A percentile compares a stretch with the other conserved stretches of the same genome.
phyloP scores from a whole-genome alignment of 2,113 vertebrate genomes.

The Eudyptes chrysolophus region DNA sequence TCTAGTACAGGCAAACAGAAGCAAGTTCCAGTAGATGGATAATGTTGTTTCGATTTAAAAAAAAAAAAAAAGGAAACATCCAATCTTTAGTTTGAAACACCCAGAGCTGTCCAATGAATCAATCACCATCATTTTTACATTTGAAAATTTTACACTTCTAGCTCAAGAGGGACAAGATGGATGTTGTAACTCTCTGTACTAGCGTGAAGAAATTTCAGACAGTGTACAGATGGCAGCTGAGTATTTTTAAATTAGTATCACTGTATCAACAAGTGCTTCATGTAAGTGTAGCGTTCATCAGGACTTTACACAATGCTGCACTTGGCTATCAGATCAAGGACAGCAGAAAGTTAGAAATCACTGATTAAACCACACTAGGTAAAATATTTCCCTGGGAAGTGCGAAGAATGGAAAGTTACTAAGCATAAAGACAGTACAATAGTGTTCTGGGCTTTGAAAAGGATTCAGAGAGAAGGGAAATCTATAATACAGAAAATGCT shows the following conservation, averaged over 20 bases:
- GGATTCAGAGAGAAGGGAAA: background rate
- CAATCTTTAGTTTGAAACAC: background rate
- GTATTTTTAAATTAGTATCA: background rate
- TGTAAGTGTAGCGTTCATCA: accelerated
- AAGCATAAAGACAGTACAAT: background rate
- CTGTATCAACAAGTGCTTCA: background rate
- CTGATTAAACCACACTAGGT: background rate
- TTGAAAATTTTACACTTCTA: background rate
- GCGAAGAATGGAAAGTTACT: background rate
- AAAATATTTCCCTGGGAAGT: background rate
- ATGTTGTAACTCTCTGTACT: background rate
- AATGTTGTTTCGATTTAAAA: background rate
- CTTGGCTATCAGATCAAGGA: background rate
- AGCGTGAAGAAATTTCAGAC: background rate
- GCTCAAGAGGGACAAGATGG: background rate
- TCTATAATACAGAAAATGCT: background rate
- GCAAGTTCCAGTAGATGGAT: background rate
- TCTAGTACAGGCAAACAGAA: background rate
- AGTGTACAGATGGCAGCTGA: background rate
- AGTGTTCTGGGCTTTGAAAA: background rate
- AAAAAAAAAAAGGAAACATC: background rate
- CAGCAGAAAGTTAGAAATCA: background rate
- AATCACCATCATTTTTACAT: accelerated
- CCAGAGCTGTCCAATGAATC: background rate
- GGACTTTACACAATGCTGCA: background rate